Percentiles rank a stretch among this genome's conserved stretches.
Evolutionary conservation across 2,113 vertebrate species (phyloP).

Genomic region (Jaculus jaculus): DNA sequence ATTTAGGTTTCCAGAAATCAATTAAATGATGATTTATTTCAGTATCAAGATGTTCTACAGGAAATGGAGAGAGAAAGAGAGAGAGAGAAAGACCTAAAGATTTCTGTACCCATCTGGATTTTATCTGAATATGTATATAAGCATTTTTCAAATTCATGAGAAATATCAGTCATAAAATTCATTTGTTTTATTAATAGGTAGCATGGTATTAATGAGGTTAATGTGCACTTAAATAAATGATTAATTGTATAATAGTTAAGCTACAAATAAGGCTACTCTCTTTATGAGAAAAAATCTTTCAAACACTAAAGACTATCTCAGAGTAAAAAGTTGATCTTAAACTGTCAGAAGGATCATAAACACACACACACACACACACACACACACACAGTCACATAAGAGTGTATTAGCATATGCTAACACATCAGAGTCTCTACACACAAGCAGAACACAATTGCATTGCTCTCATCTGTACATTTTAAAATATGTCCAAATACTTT

Average conservation of each 20-base stretch:
- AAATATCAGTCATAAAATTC: not conserved
- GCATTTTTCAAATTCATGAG: not conserved
- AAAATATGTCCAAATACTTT: not conserved
- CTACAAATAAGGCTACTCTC: not conserved
- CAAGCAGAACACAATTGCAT: not conserved
- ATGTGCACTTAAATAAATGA: conserved; percentile 17
- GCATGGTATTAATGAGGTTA: not conserved
- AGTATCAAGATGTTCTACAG: too few species aligned
- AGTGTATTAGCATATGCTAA: not conserved
- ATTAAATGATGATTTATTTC: too few species aligned
- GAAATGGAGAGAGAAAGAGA: too few species aligned
- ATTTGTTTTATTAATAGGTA: not conserved
- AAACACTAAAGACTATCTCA: not conserved
- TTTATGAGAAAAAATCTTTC: not conserved
- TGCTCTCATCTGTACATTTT: not conserved
- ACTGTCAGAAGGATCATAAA: not conserved
- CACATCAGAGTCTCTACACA: not conserved
- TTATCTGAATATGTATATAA: not conserved
- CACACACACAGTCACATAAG: not conserved
- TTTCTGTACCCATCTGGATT: too few species aligned
- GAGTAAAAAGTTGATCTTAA: not conserved
- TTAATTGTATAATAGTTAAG: not conserved
- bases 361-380: too few species aligned
- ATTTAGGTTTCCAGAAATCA: too few species aligned
- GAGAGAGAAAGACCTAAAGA: too few species aligned